Base-by-base conservation (phyloP, 2,113 vertebrate genomes). In the Narcine bancroftii region DNA sequence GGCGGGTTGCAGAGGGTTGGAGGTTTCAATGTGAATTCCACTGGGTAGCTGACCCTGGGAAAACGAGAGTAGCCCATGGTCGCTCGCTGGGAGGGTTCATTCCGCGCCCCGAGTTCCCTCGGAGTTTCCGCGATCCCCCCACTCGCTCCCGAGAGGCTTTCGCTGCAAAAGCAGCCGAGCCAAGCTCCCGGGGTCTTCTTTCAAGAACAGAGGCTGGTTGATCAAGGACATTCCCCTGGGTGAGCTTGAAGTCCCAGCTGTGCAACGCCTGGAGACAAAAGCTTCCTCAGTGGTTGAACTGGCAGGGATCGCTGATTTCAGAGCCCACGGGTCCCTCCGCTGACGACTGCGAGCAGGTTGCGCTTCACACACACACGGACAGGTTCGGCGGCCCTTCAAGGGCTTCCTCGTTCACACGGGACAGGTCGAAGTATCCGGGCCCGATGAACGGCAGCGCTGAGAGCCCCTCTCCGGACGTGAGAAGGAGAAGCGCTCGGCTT, bases 101-200 rank as follows among this genome's bases (percentile, higher is more conserved):
- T 63, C 87, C 10, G 87, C 24, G 42, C 76, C 56, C 47, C n/a
- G 47, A 94, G 94, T 95, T 93, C 87, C 92, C 79, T 85, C 21
- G 15, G 63, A 69, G 94, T 60, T 92, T n/a, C 21, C 42, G 92
- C 94, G 94, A 94, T 94, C 93, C 94, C 92, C 93, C 92, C 91
- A 92, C 93, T 93, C 94, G 94, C 94, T 95, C 93, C 93, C 93
- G 94, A 96, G 69, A 71, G 11, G 7, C 92, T 66, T 94, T 95
- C 95, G 69, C 45, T 89, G 13, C 75, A 94, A 93, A 94, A 94
- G 92, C 93, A 92, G 76, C 53, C 56, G 92, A 93, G 94, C 94
- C 1, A 3, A 92, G 94, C 93, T 92, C 95, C 56, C 71, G 65
- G 39, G 53, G 92, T 94, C 2, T 69, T 91, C 93, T 92, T 11